Conservation (phyloP, 2,888 invertebrate species). For the Plusia festucae region DNA sequence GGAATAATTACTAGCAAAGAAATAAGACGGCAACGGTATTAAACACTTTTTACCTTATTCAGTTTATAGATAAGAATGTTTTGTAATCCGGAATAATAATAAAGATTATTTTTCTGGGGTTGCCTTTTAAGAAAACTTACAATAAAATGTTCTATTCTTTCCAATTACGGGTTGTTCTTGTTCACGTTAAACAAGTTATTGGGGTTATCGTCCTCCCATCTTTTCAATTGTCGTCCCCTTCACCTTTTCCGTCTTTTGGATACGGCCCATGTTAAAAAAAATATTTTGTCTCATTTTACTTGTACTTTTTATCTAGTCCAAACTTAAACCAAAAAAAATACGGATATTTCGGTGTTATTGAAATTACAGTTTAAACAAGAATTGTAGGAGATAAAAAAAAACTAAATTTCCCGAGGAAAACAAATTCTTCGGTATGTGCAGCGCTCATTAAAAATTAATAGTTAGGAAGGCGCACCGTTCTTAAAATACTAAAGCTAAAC, state of each 20-base stretch:
- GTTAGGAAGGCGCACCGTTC: slow-evolving; percentile 26
- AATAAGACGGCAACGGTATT: not conserved
- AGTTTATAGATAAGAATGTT: not conserved
- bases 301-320: not conserved
- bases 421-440: slow-evolving; percentile 36
- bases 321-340: not conserved
- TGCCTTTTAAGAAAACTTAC: not conserved
- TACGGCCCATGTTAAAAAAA: not conserved
- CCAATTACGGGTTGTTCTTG: not conserved
- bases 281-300: not conserved
- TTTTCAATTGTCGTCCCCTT: slow-evolving; percentile 5
- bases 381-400: slow-evolving; percentile 9
- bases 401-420: slow-evolving; percentile 17
- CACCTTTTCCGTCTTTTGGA: not conserved
- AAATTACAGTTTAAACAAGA: slow-evolving; percentile 29
- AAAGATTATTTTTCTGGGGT: not conserved
- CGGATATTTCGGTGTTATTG: slow-evolving; percentile 5
- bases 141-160: slow-evolving; percentile 2
- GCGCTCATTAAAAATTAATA: slow-evolving; percentile 48
- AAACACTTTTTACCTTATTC: not conserved
- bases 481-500: slow-evolving; percentile 52
- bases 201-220: slow-evolving; percentile 5
- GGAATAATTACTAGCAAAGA: not conserved
- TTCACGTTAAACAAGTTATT: slow-evolving; percentile 6
- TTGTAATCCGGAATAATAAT: not conserved